phyloP scores from a whole-genome alignment of 2,113 vertebrate genomes.

The Xiphorhynchus elegans region DNA sequence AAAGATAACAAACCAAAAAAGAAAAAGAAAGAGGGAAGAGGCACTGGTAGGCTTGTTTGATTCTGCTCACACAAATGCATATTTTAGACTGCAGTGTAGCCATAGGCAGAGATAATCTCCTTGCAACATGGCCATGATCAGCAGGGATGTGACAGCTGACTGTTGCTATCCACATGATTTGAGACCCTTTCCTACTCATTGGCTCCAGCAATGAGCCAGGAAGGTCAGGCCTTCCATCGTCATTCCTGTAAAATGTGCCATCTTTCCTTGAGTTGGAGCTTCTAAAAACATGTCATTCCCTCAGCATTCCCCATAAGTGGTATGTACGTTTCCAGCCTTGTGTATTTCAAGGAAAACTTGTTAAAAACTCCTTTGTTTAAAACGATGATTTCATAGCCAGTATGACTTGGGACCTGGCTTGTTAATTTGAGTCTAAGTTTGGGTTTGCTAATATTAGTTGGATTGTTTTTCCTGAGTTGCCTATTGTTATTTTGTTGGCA shows the following conservation, averaged over 20 bases:
- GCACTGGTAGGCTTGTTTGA: not conserved
- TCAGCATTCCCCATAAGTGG: not conserved
- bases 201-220: not conserved
- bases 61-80: slow-evolving; percentile 4
- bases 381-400: not conserved
- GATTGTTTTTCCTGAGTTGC: not conserved
- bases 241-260: not conserved
- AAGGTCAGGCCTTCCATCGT: not conserved
- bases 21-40: not conserved
- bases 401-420: not conserved
- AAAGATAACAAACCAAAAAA: not conserved
- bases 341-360: not conserved
- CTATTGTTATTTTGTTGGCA: not conserved
- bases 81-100: slow-evolving; percentile 17
- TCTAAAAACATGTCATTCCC: not conserved
- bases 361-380: not conserved
- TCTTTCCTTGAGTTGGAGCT: not conserved
- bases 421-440: not conserved
- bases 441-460: not conserved
- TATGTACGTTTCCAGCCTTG: not conserved
- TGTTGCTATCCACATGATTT: slow-evolving; percentile 12
- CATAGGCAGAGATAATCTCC: slow-evolving; percentile 6
- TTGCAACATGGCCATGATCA: slow-evolving; percentile 19
- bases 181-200: slow-evolving; percentile 25
- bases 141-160: slow-evolving; percentile 46